Percentiles rank a stretch among this genome's conserved stretches.
Conservation (phyloP, 2,888 invertebrate species). For the Xestoiulus laeticollis region DNA sequence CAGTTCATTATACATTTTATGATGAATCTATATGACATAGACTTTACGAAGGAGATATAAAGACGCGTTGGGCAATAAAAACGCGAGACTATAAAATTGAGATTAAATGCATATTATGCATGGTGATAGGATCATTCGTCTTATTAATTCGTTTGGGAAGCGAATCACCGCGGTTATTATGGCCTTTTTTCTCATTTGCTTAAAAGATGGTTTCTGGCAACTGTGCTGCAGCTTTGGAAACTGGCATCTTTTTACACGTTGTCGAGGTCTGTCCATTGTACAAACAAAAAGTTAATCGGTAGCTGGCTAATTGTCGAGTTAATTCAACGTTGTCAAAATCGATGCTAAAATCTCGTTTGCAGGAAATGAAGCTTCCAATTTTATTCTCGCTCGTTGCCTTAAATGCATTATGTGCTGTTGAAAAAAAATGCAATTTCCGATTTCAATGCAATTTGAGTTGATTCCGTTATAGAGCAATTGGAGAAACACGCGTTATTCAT, state of each 20-base stretch:
- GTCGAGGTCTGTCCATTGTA: neutral
- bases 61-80: neutral
- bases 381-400: neutral
- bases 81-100: neutral
- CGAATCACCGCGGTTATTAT: neutral
- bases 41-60: neutral
- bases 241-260: neutral
- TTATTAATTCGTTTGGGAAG: neutral
- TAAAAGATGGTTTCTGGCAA: neutral
- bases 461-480: slow-evolving; percentile 18
- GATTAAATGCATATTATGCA: neutral
- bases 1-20: too few relatives aligned
- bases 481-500: neutral
- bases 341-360: neutral
- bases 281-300: neutral
- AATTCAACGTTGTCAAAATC: slow-evolving; percentile 15
- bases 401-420: neutral
- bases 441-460: slow-evolving; percentile 1
- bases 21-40: neutral
- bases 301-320: neutral
- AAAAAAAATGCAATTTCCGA: neutral
- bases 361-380: slow-evolving; percentile 4
- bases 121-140: neutral
- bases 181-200: neutral
- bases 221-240: neutral